Evolutionary conservation across 1,140 invertebrate species (phyloP).

Genomic region (Bombus turneri): DNA sequence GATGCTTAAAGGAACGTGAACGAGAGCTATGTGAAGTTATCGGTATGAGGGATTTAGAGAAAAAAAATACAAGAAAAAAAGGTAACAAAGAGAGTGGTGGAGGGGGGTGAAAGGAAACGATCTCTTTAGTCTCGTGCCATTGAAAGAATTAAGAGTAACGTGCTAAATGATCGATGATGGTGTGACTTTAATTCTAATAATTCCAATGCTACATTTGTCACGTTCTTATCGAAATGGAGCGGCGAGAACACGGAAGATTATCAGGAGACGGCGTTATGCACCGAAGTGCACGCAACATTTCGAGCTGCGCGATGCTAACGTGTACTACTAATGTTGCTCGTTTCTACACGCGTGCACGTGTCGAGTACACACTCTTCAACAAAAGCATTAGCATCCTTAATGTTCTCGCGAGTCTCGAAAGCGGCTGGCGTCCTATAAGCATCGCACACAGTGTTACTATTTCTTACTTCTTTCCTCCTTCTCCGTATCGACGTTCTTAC

Average conservation of each 20-base stretch:
- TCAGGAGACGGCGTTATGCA: constrained; percentile 43
- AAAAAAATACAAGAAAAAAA: neutral
- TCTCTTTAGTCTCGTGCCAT: constrained; percentile 30
- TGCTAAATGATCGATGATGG: constrained; percentile 47
- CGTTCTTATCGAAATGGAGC: constrained; percentile 55
- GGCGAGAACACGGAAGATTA: constrained; percentile 54
- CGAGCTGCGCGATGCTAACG: constrained; percentile 31
- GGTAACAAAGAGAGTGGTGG: neutral
- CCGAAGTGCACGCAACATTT: constrained; percentile 49
- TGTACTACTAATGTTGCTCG: constrained; percentile 45
- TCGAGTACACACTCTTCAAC: constrained; percentile 18
- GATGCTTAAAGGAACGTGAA: constrained; percentile 60
- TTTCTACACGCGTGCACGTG: constrained; percentile 24
- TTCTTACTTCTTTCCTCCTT: neutral
- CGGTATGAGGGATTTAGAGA: neutral
- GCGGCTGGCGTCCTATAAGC: constrained; percentile 42
- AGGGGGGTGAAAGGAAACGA: neutral
- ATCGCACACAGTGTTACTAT: constrained; percentile 31
- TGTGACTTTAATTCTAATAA: constrained; percentile 56
- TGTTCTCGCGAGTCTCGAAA: constrained; percentile 11
- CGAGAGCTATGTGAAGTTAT: neutral
- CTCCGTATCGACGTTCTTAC: neutral
- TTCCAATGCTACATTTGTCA: constrained; percentile 56
- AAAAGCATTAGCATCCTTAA: constrained; percentile 43
- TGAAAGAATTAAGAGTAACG: constrained; percentile 30